phyloP scores from a whole-genome alignment of 2,113 vertebrate genomes.

The Bucco capensis region DNA sequence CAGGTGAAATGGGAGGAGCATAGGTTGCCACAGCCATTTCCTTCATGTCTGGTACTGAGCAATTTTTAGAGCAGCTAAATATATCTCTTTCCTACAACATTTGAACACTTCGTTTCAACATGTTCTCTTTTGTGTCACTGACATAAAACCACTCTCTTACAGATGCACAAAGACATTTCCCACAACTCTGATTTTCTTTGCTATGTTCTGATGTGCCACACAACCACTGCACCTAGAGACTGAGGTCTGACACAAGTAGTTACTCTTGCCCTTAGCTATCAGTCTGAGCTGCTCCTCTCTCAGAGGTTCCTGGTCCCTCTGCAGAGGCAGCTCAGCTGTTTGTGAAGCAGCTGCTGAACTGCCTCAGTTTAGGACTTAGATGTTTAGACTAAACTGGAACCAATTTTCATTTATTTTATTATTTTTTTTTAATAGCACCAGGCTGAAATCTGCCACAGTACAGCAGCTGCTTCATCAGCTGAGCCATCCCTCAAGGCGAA shows the following conservation, averaged over 20 bases:
- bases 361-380: background rate
- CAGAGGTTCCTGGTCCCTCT: background rate
- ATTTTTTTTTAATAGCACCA: background rate
- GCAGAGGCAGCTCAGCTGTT: slow-evolving; percentile 28
- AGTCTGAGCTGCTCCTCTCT: background rate
- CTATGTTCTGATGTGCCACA: rapidly evolving
- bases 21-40: background rate
- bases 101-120: background rate
- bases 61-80: slow-evolving; percentile 58
- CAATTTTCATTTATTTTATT: background rate
- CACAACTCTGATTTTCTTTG: background rate
- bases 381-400: slow-evolving; percentile 14
- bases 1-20: background rate
- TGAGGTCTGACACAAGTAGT: background rate
- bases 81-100: slow-evolving; percentile 24
- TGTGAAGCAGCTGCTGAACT: background rate
- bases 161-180: background rate
- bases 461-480: slow-evolving; percentile 33
- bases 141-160: background rate
- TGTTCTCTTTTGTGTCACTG: background rate
- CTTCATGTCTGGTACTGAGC: background rate
- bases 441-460: background rate
- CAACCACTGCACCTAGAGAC: background rate
- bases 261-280: background rate
- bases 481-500: background rate